Evolutionary conservation across 2,888 invertebrate genomes (phyloP), one percentile per base, ranked within the genome.

Genomic region (Sarcophaga subvicina): DNA sequence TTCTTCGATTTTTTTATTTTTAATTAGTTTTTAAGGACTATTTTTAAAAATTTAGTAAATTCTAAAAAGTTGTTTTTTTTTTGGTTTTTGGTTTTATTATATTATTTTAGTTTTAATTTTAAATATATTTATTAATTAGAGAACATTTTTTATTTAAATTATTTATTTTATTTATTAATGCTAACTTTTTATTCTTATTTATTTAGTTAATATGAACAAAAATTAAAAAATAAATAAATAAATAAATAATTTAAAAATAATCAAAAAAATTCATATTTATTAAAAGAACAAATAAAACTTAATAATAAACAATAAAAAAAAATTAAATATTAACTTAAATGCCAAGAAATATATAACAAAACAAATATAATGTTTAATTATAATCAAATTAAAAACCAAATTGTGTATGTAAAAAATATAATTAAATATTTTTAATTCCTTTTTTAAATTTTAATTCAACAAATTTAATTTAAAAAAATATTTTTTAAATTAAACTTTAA

Each of bases 11-110:
- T 88, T 76, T 64, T 82, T 64, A 71, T 37, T 37, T 37, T 37
- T 37, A 37, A 59, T 82, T 77, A 66, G 2, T 89, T 88, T 89
- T 90, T 80, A 73, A 84, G 70, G 70, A 76, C 84, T 84, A 84
- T 88, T 85, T 37, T 86, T 85, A 62, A 86, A 83, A 86, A 84
- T 88, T 83, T 84, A 88, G 82, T 88, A 83, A 89, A 89, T 81
- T 88, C 88, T 81, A 84, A 86, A 84, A 89, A 88, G 88, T 71
- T 69, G 22, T 82, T 82, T 70, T 27, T 87, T 81, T 86, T 72
- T 81, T 89, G 83, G 80, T 87, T 80, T 87, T 83, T 70, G 75
- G 60, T 78, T 77, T 88, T 47, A 82, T 77, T 75, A 63, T 75
- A 60, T 84, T 67, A 20, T 60, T 37, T 37, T 37, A 8, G 27